phyloP scores from a whole-genome alignment of 2,888 invertebrate genomes.

The Nomada hirtipes region DNA sequence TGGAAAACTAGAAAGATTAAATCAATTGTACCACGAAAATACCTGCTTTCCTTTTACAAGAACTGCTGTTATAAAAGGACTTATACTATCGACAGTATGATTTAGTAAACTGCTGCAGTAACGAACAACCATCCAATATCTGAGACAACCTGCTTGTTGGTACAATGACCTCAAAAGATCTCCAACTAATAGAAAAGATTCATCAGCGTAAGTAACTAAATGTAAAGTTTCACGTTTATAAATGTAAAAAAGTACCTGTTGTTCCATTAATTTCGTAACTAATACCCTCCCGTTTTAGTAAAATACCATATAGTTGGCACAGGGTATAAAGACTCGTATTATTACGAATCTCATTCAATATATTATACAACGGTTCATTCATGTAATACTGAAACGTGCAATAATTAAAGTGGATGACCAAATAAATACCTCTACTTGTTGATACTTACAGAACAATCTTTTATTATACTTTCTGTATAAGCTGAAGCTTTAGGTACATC shows the following conservation, averaged over 20 bases:
- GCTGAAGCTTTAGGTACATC: conserved; percentile 94
- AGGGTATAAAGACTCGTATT: conserved; percentile 91
- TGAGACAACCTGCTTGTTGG: conserved; percentile 92
- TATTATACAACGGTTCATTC: conserved; percentile 89
- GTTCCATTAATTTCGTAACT: conserved; percentile 89
- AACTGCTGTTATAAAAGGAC: conserved; percentile 98
- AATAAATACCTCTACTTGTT: neutral
- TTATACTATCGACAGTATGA: conserved; percentile 98
- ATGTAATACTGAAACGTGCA: conserved; percentile 85
- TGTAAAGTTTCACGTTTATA: neutral
- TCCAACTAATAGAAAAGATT: conserved; percentile 85
- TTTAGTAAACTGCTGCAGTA: conserved; percentile 97
- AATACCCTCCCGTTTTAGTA: conserved; percentile 92
- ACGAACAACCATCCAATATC: conserved; percentile 97
- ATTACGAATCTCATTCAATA: conserved; percentile 89
- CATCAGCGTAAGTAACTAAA: neutral
- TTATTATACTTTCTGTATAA: conserved; percentile 89
- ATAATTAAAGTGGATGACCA: conserved; percentile 5
- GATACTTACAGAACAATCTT: conserved; percentile 82
- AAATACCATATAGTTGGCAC: conserved; percentile 93
- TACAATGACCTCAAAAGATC: conserved; percentile 90
- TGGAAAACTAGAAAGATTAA: neutral
- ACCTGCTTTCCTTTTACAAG: conserved; percentile 99
- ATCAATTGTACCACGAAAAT: conserved; percentile 22
- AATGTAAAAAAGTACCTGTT: conserved; percentile 77